Percentiles rank a stretch among this genome's conserved stretches.
Conservation (phyloP, 2,113 vertebrate species). For the Tylochromis polylepis region DNA sequence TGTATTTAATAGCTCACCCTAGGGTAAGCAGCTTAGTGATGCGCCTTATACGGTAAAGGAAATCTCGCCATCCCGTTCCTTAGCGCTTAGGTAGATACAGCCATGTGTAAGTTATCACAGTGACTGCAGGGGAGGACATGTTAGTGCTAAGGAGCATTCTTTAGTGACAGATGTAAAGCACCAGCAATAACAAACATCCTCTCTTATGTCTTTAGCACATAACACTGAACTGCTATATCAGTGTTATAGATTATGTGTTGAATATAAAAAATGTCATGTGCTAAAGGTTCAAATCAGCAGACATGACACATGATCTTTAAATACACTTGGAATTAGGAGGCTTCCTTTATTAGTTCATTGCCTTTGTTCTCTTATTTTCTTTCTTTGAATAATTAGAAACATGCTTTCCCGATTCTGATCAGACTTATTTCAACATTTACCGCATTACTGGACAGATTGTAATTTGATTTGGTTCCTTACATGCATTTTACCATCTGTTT, state of each 20-base stretch:
- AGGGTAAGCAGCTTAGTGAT: not conserved
- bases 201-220: not conserved
- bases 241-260: not conserved
- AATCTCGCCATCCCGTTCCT: not conserved
- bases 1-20: not conserved
- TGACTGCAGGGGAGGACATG: constrained; percentile 59
- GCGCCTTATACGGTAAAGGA: not conserved
- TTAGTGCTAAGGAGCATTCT: constrained; percentile 67
- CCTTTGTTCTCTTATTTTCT: not conserved
- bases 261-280: not conserved
- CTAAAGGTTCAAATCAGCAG: not conserved
- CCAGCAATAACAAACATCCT: constrained; percentile 25
- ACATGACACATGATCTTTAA: not conserved
- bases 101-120: constrained; percentile 34
- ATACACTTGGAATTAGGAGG: not conserved
- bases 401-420: not conserved
- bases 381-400: not conserved
- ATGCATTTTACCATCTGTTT: constrained; percentile 42
- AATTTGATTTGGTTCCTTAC: not conserved
- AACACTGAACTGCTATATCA: not conserved
- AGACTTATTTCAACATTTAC: not conserved
- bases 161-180: constrained; percentile 48
- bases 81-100: not conserved
- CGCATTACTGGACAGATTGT: not conserved
- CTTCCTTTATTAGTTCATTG: not conserved